Percentiles rank a stretch among this genome's conserved stretches.
These are phyloP conservation scores for Zaprionus lineosus DNA, from an alignment of 2,888 invertebrate species.

Conservation along the genomic window DNA sequence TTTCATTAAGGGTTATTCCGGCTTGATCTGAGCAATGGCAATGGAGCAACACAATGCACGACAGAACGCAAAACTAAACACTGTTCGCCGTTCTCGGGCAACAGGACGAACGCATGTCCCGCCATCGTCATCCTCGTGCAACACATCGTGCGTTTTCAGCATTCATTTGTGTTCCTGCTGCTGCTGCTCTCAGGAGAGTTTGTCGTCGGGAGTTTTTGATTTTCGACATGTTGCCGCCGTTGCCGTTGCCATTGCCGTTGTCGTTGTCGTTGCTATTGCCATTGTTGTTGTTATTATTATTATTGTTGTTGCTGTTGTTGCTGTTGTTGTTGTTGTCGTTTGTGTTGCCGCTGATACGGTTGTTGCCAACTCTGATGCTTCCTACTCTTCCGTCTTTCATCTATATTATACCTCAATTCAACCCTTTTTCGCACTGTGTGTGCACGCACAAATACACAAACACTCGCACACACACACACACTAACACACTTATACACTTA, in stretches of 20 bases:
- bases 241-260: not conserved
- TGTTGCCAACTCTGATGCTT: conserved; percentile 17
- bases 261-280: conserved; percentile 14
- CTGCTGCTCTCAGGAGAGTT: conserved; percentile 68
- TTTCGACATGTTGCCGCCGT: conserved; percentile 71
- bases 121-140: conserved; percentile 24
- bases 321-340: conserved; percentile 48
- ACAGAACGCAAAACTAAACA: conserved; percentile 44
- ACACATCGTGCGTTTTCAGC: conserved; percentile 56
- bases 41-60: conserved; percentile 49
- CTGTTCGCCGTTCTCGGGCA: conserved; percentile 18
- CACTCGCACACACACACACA: conserved; percentile 18
- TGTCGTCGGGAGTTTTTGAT: conserved; percentile 69
- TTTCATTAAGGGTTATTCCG: conserved; percentile 78
- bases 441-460: conserved; percentile 3
- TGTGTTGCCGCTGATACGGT: conserved; percentile 5
- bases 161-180: conserved; percentile 53
- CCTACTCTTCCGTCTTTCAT: conserved; percentile 1
- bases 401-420: conserved; percentile 48
- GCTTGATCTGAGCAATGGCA: conserved; percentile 61
- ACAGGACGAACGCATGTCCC: conserved; percentile 38
- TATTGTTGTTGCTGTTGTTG: conserved; percentile 74
- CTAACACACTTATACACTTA: conserved; percentile 14
- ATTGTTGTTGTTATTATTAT: conserved; percentile 7
- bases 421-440: conserved; percentile 41